Conservation (phyloP, 1,140 invertebrate genomes). For the Macrobrachium rosenbergii region DNA sequence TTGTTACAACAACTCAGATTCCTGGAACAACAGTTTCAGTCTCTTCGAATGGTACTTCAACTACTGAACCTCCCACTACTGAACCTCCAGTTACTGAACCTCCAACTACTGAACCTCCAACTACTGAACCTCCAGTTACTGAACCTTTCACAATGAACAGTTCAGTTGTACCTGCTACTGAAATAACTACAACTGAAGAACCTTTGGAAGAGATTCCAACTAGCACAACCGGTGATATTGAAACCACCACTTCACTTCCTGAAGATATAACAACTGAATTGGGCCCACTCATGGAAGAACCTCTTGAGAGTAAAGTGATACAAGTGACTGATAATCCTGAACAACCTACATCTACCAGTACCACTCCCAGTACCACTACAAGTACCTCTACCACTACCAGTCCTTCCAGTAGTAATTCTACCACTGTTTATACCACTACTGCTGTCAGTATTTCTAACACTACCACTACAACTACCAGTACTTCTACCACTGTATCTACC, state of each 20-base stretch:
- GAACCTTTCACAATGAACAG: constrained; percentile 20
- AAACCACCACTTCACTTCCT: too few relatives aligned
- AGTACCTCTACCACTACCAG: neutral
- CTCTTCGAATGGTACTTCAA: neutral
- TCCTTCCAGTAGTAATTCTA: neutral
- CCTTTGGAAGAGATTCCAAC: too few relatives aligned
- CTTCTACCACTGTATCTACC: neutral
- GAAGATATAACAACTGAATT: too few relatives aligned
- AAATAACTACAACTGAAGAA: neutral
- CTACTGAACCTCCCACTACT: neutral
- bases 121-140: constrained; percentile 9
- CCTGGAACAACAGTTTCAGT: neutral
- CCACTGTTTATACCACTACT: neutral
- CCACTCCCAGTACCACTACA: too few relatives aligned
- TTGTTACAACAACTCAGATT: constrained; percentile 26
- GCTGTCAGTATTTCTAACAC: constrained; percentile 6
- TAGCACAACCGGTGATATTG: too few relatives aligned
- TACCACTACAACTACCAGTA: constrained; percentile 5
- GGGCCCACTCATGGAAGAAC: too few relatives aligned
- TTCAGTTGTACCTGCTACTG: constrained; percentile 21
- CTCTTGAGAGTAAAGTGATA: too few relatives aligned
- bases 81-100: constrained; percentile 12
- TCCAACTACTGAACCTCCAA: neutral
- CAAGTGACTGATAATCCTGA: too few relatives aligned
- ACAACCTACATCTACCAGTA: too few relatives aligned